Conservation (phyloP, 1,140 invertebrate species). For the Drosophila melanica region DNA sequence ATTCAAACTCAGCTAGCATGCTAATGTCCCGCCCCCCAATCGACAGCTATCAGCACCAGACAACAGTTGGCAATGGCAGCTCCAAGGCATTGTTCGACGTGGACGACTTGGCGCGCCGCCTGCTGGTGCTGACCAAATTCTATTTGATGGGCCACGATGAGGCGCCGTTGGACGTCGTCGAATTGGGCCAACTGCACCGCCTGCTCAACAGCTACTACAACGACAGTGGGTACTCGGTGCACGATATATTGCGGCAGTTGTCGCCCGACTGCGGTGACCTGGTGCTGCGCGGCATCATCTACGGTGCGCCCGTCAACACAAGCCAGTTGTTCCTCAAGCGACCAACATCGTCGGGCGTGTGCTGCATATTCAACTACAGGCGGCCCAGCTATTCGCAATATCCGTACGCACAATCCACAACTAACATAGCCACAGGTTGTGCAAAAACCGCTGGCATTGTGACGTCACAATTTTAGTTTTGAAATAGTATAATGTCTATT, state of each 20-base stretch:
- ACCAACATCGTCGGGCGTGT: conserved; percentile 69
- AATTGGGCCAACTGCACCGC: conserved; percentile 58
- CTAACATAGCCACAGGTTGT: no score
- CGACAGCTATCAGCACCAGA: conserved; percentile 65
- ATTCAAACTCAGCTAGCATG: conserved; percentile 83
- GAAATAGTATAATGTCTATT: no score
- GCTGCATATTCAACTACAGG: conserved; percentile 79
- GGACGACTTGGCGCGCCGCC: conserved; percentile 57
- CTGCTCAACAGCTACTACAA: conserved; percentile 66
- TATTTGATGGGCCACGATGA: conserved; percentile 60
- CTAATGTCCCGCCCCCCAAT: conserved; percentile 52
- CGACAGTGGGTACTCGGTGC: conserved; percentile 60
- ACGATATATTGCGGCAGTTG: conserved; percentile 65
- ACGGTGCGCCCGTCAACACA: conserved; percentile 61
- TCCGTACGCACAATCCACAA: conserved; percentile 40
- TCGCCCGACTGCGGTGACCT: conserved; percentile 72
- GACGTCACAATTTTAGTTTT: no score
- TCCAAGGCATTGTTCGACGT: conserved; percentile 34
- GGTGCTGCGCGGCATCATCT: conserved; percentile 67
- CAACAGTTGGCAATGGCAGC: conserved; percentile 1
- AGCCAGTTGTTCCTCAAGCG: conserved; percentile 66
- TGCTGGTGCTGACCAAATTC: conserved; percentile 65
- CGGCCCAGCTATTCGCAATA: conserved; percentile 59
- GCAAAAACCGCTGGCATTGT: no score
- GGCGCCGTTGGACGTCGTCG: conserved; percentile 36